Conservation (phyloP, 2,113 vertebrate species). For the Peromyscus maniculatus region DNA sequence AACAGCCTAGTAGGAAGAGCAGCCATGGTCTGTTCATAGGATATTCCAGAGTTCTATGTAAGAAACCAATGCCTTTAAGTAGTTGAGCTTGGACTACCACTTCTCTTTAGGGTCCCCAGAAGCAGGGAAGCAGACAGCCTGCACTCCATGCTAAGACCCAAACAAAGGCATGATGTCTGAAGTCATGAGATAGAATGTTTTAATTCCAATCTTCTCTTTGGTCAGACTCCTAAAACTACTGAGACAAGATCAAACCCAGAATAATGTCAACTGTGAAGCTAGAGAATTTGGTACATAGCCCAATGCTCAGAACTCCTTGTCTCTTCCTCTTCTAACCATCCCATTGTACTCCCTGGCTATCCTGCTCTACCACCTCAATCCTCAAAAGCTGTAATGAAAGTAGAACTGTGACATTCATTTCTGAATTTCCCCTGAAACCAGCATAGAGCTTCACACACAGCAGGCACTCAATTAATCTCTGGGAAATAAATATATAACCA, state of each 20-base stretch:
- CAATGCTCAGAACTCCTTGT: background rate
- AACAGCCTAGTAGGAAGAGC: background rate
- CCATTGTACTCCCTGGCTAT: background rate
- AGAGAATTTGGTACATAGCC: background rate
- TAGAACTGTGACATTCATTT: slow-evolving; percentile 20
- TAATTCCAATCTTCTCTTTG: slow-evolving; percentile 46
- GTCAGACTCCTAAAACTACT: slow-evolving; percentile 31
- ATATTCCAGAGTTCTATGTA: background rate
- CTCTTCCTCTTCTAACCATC: background rate
- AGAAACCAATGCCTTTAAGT: background rate
- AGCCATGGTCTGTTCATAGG: background rate
- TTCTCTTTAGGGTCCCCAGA: background rate
- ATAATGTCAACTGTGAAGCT: background rate
- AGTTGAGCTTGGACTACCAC: background rate
- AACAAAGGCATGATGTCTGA: background rate
- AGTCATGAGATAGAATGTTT: background rate
- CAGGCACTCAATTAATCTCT: slow-evolving; percentile 62
- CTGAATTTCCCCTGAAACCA: slow-evolving; percentile 56
- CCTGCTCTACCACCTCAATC: background rate
- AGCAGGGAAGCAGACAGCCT: background rate
- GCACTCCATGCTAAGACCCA: background rate
- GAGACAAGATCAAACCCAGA: slow-evolving; percentile 6
- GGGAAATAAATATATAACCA: slow-evolving; percentile 74
- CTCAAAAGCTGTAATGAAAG: background rate
- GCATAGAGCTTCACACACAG: slow-evolving; percentile 29